Percentiles rank a stretch among this genome's conserved stretches.
Conservation (phyloP, 2,888 invertebrate genomes). For the Drosophila barbarae region DNA sequence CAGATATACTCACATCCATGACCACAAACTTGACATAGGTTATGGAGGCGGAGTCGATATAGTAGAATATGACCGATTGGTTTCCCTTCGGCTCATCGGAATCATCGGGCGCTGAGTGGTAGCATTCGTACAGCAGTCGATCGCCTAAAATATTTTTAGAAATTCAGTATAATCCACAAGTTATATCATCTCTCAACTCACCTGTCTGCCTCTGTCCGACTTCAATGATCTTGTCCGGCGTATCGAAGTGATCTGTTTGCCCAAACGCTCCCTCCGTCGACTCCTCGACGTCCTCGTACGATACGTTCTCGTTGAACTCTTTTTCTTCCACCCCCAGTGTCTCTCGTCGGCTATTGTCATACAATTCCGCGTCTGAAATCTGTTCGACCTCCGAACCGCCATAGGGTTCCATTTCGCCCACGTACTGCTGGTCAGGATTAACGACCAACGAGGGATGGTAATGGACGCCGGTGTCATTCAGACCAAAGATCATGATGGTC, state of each 20-base stretch:
- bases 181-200: slow-evolving; percentile 26
- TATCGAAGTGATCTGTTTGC: slow-evolving; percentile 35
- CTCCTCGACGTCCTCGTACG: slow-evolving; percentile 18
- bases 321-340: slow-evolving; percentile 29
- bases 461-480: slow-evolving; percentile 57
- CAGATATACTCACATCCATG: slow-evolving; percentile 66
- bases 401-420: slow-evolving; percentile 54
- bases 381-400: not conserved
- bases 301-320: slow-evolving; percentile 6
- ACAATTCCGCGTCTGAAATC: not conserved
- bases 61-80: slow-evolving; percentile 72
- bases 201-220: slow-evolving; percentile 71
- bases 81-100: slow-evolving; percentile 46
- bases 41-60: slow-evolving; percentile 71
- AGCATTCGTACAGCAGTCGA: slow-evolving; percentile 65
- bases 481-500: slow-evolving; percentile 71
- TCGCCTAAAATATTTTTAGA: slow-evolving; percentile 54
- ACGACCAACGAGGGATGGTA: slow-evolving; percentile 61
- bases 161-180: not conserved
- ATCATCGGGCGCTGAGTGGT: slow-evolving; percentile 60
- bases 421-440: slow-evolving; percentile 61
- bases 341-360: slow-evolving; percentile 11
- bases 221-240: slow-evolving; percentile 65
- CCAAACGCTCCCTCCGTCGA: slow-evolving; percentile 12
- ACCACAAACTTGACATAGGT: slow-evolving; percentile 73